Base-by-base conservation (phyloP, 2,797 vertebrate species). In the Syndactyla subalaris region DNA sequence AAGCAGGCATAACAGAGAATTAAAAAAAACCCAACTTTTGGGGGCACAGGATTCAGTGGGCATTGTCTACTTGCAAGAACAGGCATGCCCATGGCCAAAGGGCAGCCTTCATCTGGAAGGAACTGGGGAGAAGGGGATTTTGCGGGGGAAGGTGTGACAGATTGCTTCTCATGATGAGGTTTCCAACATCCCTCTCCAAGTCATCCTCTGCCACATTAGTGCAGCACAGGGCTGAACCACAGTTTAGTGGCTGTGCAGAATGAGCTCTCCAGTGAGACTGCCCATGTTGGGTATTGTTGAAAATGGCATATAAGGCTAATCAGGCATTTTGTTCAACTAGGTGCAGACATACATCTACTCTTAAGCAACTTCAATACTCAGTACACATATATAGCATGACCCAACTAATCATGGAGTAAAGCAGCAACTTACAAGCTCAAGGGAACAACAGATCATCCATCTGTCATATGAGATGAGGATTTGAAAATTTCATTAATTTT, bases 401-500 rank as follows among this genome's bases (percentile, higher is more conserved):
- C 21, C 34, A 84, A 51, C 48, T 54, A 70, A 78, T 49, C 19
- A 54, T 6, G 15, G 27, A 82, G 29, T 63, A 82, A 85, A 82
- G 41, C 32, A 74, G 46, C 48, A 84, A 88, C 6, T 68, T 80
- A 78, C 3, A 75, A 46, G 27, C 36, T 81, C 36, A 68, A 61
- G 51, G 24, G 41, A 48, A 95, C 91, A 84, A 72, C 0, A 34
- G 6, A 84, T 45, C 39, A 59, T 62, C 36, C 6, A 2, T n/a
- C 59, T 87, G 71, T 63, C 77, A 34, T 52, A 73, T n/a, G 36
- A 94, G 32, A 87, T 43, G n/a, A 89, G 63, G 84, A 93, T 82
- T 93, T 91, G 67, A 92, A 93, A 91, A 73, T 85, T 74, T 74
- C 52, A 63, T 74, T 94, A 82, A 49, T 93, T 85, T 95, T 71